Base-by-base conservation (phyloP, 2,113 vertebrate species). In the Seriola rivoliana region DNA sequence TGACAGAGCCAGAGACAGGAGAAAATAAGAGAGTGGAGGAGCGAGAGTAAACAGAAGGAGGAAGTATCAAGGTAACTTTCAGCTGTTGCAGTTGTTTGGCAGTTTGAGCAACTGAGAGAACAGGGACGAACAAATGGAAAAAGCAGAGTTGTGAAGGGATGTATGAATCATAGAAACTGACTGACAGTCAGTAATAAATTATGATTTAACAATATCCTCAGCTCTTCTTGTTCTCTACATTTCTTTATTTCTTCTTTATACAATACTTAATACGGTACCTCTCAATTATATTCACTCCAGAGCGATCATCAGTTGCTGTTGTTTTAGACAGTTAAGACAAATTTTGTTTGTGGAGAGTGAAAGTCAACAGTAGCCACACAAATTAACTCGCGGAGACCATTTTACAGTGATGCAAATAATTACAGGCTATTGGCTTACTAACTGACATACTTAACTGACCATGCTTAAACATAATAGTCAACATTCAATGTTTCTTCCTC, bases 61-160 rank as follows among this genome's bases (percentile, higher is more conserved):
- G 23, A 65, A 36, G 29, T 68, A 74, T 80, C 85, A 90, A 88
- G 84, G 85, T 82, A 80, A 80, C 75, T 73, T 68, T 75, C 64
- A 66, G 46, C 1, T 29, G 2, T 29, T 29, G 0, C 62, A 79
- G 59, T 52, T 50, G 12, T 64, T 69, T 77, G 59, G 42, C 34
- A 42, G 48, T 8, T 4, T 38, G n/a, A 34, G 52, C 44, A 16
- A 62, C 40, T 44, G 12, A 55, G 36, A 52, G 16, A 75, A 48
- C 9, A 50, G 23, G 11, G 34, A 55, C 17, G 5, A 80, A 67
- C 64, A 13, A 29, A 55, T 59, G 14, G 55, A 44, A 21, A 34
- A 54, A 44, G 9, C 14, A 34, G 36, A 21, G 38, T 2, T 52
- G 19, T 66, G 50, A 67, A 67, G 23, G n/a, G 5, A 64, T 62